Evolutionary conservation across 2,797 vertebrate species (phyloP).

Genomic region (Sternotherus odoratus): DNA sequence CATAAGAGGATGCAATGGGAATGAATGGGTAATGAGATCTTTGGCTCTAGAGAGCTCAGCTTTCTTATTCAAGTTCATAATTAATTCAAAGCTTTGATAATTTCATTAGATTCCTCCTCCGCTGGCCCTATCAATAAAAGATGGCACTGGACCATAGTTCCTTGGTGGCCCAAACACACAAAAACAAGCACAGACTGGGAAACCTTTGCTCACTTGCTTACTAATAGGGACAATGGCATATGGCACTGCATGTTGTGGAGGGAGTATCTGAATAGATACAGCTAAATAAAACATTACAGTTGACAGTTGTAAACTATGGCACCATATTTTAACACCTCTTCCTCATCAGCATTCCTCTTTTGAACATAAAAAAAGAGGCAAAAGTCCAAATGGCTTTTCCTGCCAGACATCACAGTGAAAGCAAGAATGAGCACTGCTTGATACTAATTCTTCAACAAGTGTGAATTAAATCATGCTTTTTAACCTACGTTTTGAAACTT

Average conservation of each 20-base stretch:
- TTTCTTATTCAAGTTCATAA: conserved; percentile 98
- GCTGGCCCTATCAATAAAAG: conserved; percentile 96
- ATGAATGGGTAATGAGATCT: conserved; percentile 95
- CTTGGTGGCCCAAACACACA: conserved; percentile 77
- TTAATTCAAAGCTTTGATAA: conserved; percentile 99
- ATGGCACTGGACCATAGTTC: conserved; percentile 90
- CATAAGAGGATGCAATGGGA: conserved; percentile 91
- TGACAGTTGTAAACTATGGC: conserved; percentile 79
- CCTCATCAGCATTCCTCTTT: conserved; percentile 78
- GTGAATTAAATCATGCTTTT: conserved; percentile 30
- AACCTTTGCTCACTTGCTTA: conserved; percentile 74
- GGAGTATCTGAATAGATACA: conserved; percentile 73
- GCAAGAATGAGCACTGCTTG: background rate
- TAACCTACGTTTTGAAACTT: background rate
- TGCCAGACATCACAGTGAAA: conserved; percentile 52
- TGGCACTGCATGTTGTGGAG: conserved; percentile 82
- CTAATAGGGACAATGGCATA: conserved; percentile 85
- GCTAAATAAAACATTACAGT: conserved; percentile 89
- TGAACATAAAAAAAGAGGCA: conserved; percentile 73
- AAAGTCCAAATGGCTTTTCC: conserved; percentile 58
- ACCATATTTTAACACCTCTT: conserved; percentile 78
- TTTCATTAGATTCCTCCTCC: conserved; percentile 95
- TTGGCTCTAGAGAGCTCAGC: conserved; percentile 92
- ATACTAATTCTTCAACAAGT: conserved; percentile 55
- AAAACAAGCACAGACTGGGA: conserved; percentile 67